These are phyloP conservation scores for Melanotaenia boesemani DNA, from an alignment of 2,797 vertebrate species.

Conservation along the genomic window DNA sequence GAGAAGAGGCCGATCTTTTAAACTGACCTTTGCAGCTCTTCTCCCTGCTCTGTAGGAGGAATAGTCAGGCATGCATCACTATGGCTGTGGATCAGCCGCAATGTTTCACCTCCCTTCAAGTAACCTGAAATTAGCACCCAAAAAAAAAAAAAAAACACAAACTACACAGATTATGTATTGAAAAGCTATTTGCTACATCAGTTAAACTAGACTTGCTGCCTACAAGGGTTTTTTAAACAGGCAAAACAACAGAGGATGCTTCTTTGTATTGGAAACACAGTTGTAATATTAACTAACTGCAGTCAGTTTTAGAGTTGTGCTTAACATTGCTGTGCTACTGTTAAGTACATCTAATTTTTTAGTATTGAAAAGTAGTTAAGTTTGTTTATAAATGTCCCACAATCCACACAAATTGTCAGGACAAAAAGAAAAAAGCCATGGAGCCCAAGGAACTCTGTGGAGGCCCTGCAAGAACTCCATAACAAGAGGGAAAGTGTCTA, in stretches of 20 bases:
- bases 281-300: no score
- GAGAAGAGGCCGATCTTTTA: constrained; percentile 7
- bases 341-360: background rate
- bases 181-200: background rate
- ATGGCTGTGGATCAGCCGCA: constrained; percentile 91
- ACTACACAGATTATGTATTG: background rate
- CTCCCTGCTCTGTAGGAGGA: constrained; percentile 86
- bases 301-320: no score
- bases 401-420: background rate
- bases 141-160: background rate
- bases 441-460: background rate
- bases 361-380: background rate
- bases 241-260: no score
- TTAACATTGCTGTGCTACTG: no score
- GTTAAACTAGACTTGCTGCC: background rate
- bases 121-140: constrained; percentile 83
- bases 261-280: no score
- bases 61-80: constrained; percentile 95
- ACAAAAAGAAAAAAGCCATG: background rate
- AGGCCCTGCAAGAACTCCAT: background rate
- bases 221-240: no score
- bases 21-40: constrained; percentile 90
- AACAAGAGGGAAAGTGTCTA: background rate
- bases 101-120: constrained; percentile 92
- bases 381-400: background rate